Conservation (phyloP, 1,140 invertebrate species). For the Penaeus vannamei region DNA sequence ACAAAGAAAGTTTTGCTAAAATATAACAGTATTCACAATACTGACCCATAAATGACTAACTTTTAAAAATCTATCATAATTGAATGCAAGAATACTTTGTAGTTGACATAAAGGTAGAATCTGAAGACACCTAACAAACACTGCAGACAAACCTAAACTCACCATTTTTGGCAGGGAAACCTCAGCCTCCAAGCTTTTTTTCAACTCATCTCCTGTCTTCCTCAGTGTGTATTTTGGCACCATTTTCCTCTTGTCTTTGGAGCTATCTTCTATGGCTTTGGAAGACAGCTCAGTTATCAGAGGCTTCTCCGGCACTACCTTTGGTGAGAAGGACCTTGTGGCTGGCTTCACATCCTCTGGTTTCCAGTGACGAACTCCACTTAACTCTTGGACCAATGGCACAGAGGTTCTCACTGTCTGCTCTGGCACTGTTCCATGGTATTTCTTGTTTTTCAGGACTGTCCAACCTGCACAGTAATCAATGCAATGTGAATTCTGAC, state of each 20-base stretch:
- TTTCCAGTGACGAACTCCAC: constrained; percentile 79
- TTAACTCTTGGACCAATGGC: constrained; percentile 73
- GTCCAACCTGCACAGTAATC: constrained; percentile 73
- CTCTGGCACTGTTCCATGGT: constrained; percentile 79
- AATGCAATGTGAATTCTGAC: background rate
- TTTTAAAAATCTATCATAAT: no score
- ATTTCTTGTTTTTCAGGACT: constrained; percentile 77
- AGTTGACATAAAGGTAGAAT: no score
- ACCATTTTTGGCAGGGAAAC: constrained; percentile 72
- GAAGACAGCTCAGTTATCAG: constrained; percentile 76
- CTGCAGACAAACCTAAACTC: constrained; percentile 11
- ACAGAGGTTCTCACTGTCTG: constrained; percentile 54
- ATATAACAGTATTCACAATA: no score
- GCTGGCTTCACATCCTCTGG: constrained; percentile 47
- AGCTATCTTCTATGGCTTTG: constrained; percentile 66
- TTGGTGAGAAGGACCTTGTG: background rate
- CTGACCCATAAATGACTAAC: no score
- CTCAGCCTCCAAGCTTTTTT: constrained; percentile 76
- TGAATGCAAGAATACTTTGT: no score
- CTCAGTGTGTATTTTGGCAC: constrained; percentile 73
- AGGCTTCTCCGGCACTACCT: constrained; percentile 46
- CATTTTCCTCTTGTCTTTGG: constrained; percentile 73
- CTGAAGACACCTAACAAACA: no score
- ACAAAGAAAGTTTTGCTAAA: no score
- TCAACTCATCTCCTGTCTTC: constrained; percentile 75